Evolutionary conservation across 2,113 vertebrate genomes (phyloP), one percentile per base, ranked within the genome.

Genomic region (Numida meleagris): DNA sequence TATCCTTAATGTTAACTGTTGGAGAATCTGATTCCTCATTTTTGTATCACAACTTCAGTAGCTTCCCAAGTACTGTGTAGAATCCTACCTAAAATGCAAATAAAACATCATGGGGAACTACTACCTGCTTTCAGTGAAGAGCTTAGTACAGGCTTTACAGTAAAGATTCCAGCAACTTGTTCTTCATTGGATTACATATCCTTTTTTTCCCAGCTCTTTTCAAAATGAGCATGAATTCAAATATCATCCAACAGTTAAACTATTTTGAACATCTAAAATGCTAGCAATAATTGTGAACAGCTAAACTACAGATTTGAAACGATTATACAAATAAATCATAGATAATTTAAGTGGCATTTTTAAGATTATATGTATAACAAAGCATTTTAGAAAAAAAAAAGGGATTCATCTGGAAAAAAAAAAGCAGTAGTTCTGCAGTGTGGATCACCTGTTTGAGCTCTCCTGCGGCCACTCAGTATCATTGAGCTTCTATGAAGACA

Each of bases 181-280:
- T 77, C n/a, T n/a, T 38, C 6, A 2, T 0, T 31, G 20, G 20
- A 19, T 2, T 57, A 43, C 4, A 3, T 34, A 43, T 4, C 43
- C 42, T 71, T 74, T 19, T 71, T 72, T 13, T 25, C 50, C 50
- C 50, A 42, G 16, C 9, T 55, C 4, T 38, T 84, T 82, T 71
- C 66, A 53, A n/a, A 43, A 82, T 40, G 34, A 81, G 3, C 51
- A 18, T 79, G 14, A 25, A 51, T 67, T 89, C 67, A 61, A 45
- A 6, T 40, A 83, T 80, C 25, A 3, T 34, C 40, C 4, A 33
- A 34, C 63, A 45, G 43, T 5, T 14, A 58, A 71, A 33, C 53
- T 7, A 16, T 62, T 89, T 50, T 85, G 6, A 82, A 66, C 58
- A 66, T 75, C 21, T 61, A 21, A 76, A 76, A 70, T 62, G 25